Percentiles rank a stretch among this genome's conserved stretches.
Evolutionary conservation across 35 echinoderm and acorn worm genomes (phyloP).

Genomic region (Apostichopus parvimensis): DNA sequence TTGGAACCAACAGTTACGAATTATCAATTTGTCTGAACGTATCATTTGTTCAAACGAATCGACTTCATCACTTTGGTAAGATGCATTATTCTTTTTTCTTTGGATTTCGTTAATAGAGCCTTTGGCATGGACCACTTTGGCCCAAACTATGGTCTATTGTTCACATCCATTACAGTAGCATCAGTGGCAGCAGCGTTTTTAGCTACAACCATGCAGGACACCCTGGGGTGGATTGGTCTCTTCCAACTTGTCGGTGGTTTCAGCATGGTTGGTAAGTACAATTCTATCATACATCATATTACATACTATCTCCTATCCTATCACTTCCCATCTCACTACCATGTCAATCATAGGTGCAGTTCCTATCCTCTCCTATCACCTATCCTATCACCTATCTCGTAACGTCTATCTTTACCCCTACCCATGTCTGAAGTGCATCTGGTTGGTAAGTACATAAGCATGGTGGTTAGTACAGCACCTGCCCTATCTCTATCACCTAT

Average conservation of each 20-base stretch:
- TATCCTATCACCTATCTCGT: no score
- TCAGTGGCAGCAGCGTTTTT: slow-evolving; percentile 51
- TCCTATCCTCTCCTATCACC: no score
- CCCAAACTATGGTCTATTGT: slow-evolving; percentile 78
- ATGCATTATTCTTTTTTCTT: neutral
- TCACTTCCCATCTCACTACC: no score
- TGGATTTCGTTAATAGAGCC: slow-evolving; percentile 32
- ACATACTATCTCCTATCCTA: no score
- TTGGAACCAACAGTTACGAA: no score
- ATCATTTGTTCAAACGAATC: neutral
- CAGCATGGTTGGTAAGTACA: slow-evolving; percentile 38
- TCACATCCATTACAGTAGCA: slow-evolving; percentile 64
- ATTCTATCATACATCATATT: no score
- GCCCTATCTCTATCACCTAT: no score
- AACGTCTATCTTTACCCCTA: no score
- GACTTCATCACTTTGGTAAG: neutral
- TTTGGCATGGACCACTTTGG: slow-evolving; percentile 85
- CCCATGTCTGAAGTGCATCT: no score
- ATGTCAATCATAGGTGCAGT: no score
- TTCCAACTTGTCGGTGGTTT: slow-evolving; percentile 71
- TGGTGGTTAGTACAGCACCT: no score
- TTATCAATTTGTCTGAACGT: neutral
- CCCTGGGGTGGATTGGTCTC: slow-evolving; percentile 67
- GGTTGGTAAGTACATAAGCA: no score
- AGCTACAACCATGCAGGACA: slow-evolving; percentile 63